Base-by-base conservation (phyloP, 2,113 vertebrate genomes). In the Noctilio leporinus region DNA sequence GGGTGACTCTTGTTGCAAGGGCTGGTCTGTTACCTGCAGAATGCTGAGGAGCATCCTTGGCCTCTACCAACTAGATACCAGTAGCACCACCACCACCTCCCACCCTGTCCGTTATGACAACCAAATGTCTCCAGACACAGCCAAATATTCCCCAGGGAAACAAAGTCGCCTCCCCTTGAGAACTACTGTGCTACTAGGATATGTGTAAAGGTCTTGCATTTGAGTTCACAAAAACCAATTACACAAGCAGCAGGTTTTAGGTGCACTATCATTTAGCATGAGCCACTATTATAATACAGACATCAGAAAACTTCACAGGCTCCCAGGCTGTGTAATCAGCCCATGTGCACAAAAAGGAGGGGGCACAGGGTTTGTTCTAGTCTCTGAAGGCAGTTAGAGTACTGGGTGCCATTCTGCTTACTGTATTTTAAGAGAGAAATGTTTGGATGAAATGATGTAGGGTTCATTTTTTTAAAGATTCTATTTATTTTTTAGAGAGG, bases 141-240 rank as follows among this genome's bases (percentile, higher is more conserved):
- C 33, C 86, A 67, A 86, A 51, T 24, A 38, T 47, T 59, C 43
- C 67, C 64, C 16, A 11, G 47, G 87, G 55, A 12, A 4, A 30
- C 26, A 78, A 67, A 93, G 89, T 38, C 94, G 78, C 10, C 19
- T 45, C 73, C 57, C 7, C 26, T 22, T 73, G 72, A 75, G 87
- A 64, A 81, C 35, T 47, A 57, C 19, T 16, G 30, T 2, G 15
- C 86, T 57, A 26, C 1, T 93, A 45, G 69, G 78, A 80, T 45
- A 24, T 19, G 38, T 1, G 26, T n/a, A 77, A 94, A 94, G 43
- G 38, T 28, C 47, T 53, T 83, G 35, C 49, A 64, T 53, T 19
- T 70, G 28, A 83, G 35, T 65, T 93, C 33, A 89, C 51, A 93
- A 94, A 95, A 96, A 88, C 14, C 72, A 87, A 51, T 40, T 82